Conservation (phyloP, 2,797 vertebrate species). For the Pseudochaenichthys georgianus region DNA sequence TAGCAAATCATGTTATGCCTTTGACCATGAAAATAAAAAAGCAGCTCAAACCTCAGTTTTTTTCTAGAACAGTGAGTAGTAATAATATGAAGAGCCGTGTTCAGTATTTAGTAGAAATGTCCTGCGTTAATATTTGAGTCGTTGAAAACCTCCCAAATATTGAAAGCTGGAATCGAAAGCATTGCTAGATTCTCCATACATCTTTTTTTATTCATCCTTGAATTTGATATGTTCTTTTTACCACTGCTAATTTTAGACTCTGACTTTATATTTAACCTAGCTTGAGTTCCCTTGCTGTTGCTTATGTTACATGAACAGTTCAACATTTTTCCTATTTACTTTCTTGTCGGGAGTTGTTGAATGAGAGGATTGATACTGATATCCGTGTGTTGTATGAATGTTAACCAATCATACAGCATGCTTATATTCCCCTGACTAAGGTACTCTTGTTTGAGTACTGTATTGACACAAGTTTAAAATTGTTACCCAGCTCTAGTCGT, state of each 20-base stretch:
- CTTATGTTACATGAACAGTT: neutral
- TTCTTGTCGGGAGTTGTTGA: neutral
- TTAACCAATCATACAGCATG: neutral
- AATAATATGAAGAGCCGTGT: neutral
- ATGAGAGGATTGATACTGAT: neutral
- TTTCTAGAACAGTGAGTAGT: slow-evolving; percentile 2
- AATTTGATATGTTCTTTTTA: neutral
- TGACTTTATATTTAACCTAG: neutral
- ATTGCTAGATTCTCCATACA: neutral
- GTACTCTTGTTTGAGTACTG: neutral
- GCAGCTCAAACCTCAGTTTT: slow-evolving; percentile 10
- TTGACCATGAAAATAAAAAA: slow-evolving; percentile 30
- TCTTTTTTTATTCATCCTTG: neutral
- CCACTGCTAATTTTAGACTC: neutral
- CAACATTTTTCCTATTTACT: slow-evolving; percentile 8
- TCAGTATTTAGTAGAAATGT: slow-evolving; percentile 4
- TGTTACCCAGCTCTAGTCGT: neutral
- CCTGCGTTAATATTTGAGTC: neutral
- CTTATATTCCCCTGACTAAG: neutral
- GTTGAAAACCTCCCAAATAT: neutral
- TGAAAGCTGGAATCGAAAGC: neutral
- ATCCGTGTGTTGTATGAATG: neutral
- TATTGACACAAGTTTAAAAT: neutral
- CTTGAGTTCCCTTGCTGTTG: neutral
- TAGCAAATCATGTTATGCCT: slow-evolving; percentile 23